Conservation (phyloP, 2,797 vertebrate genomes). For the Pempheris klunzingeri region DNA sequence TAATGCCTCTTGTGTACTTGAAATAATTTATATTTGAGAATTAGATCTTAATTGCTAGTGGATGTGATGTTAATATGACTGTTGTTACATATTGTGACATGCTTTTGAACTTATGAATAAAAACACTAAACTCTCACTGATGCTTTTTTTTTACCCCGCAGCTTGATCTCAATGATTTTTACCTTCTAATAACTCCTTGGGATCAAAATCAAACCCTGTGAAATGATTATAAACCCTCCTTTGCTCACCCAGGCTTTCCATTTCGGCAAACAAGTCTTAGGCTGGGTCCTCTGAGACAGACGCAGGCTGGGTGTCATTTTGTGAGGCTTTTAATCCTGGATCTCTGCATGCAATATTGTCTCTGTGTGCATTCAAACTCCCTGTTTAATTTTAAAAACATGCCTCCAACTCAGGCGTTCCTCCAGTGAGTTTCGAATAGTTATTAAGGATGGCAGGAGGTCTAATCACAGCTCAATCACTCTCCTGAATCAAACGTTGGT, state of each 20-base stretch:
- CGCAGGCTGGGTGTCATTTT: conserved; percentile 45
- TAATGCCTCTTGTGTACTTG: conserved; percentile 43
- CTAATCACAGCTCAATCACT: conserved; percentile 19
- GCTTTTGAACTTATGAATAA: conserved; percentile 64
- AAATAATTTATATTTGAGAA: conserved; percentile 51
- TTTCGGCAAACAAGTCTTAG: conserved; percentile 38
- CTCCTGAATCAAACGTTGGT: conserved; percentile 8
- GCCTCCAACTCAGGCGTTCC: conserved; percentile 23
- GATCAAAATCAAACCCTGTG: conserved; percentile 23
- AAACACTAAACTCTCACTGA: conserved; percentile 26
- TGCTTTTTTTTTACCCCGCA: conserved; percentile 6
- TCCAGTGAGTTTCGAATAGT: conserved; percentile 44
- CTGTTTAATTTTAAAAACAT: conserved; percentile 68
- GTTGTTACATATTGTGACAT: conserved; percentile 39
- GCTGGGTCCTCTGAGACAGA: conserved; percentile 38
- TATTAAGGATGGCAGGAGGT: conserved; percentile 36
- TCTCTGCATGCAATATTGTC: conserved; percentile 61
- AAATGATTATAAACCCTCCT: conserved; percentile 31
- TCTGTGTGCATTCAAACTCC: conserved; percentile 66
- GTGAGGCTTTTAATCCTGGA: conserved; percentile 47
- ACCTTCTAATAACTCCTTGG: conserved; percentile 30
- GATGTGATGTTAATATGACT: conserved; percentile 50
- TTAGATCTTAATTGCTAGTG: conserved; percentile 38
- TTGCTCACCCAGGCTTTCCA: conserved; percentile 15
- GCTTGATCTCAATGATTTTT: conserved; percentile 31